Base-by-base conservation (phyloP, 2,888 invertebrate genomes). In the Heliconius ethilla region DNA sequence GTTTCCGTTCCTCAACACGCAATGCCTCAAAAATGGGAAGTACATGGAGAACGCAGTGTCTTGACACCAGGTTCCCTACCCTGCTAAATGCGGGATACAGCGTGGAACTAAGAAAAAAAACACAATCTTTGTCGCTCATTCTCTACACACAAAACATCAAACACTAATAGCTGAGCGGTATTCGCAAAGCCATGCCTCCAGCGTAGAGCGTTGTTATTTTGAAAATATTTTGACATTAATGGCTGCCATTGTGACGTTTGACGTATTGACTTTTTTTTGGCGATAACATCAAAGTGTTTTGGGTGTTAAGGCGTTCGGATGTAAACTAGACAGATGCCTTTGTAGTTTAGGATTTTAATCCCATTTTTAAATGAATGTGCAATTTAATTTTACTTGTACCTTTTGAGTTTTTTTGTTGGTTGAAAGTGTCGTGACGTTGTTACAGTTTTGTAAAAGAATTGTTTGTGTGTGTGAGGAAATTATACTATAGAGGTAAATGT, bases 181-280 rank as follows among this genome's bases (percentile, higher is more conserved):
- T 85, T 83, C 82, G 86, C 89, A 91, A 92, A 92, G 90, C 84
- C 78, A 82, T 82, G 86, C 89, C 90, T 88, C 89, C 84, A 87
- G 89, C 89, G 90, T 86, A 88, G 87, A 86, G 87, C 87, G 88
- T 87, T 88, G 90, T 88, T 88, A 89, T 93, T 93, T 93, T 91
- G 91, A 92, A 94, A 94, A 94, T 93, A 93, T 94, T 94, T 93
- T 93, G 93, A 94, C 93, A 86, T 92, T 93, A 93, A 94, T 92
- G 87, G 91, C 87, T 84, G 86, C 85, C 87, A 90, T 92, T 92
- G 92, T 89, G 92, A 91, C 83, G 83, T 84, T 83, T 85, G 84
- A 86, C 89, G 88, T 90, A 90, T 90, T 87, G 89, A 86, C 78
- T 27, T 63, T 27, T 59, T 51, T 59, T 70, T 63, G 75, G 78